Evolutionary conservation across 2,888 invertebrate species (phyloP), one percentile per base, ranked within the genome.

Genomic region (Tipula vernalis): DNA sequence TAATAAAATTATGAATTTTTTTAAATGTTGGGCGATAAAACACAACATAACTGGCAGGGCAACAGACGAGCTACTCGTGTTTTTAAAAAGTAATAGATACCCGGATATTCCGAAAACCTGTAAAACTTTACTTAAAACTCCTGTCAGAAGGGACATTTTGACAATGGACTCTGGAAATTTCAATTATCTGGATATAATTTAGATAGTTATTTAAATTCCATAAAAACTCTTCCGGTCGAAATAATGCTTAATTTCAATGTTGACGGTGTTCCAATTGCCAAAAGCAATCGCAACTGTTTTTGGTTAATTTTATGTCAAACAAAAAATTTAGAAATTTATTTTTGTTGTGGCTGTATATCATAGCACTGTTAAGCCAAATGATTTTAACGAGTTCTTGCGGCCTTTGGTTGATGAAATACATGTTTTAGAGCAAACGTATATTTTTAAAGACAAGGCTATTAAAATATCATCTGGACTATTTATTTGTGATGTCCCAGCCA

Each of bases 401-500:
- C 83, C 83, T 36, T 83, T 83, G 28, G 36, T 83, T 28, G 15
- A 83, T 83, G 83, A 83, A 28, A 47, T 86, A 87, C 87, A 86
- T 83, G 85, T 85, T 87, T 87, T 36, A 87, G 44, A 86, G 85
- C 28, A 86, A 87, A 18, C 36, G 85, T 71, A 87, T 44, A 8
- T 8, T 28, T 51, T 39, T 39, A 39, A 84, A 15, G 87, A 47
- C 71, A 84, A 71, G 44, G 83, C 18, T 8, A 87, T 86, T 84
- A 18, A 36, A 3, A 42, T 88, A n/a, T 57, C 41, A 57, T 36
- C 87, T 41, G 51, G 83, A 0, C 47, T 51, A 18, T 87, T 87
- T 87, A 86, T 88, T 39, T 87, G 87, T 87, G 87, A 88, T 51
- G 87, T 44, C n/a, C 87, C 88, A 44, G 87, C 87, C 18, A 86